Evolutionary conservation across 2,797 vertebrate species (phyloP).

Genomic region (Hephaestus fuliginosus): DNA sequence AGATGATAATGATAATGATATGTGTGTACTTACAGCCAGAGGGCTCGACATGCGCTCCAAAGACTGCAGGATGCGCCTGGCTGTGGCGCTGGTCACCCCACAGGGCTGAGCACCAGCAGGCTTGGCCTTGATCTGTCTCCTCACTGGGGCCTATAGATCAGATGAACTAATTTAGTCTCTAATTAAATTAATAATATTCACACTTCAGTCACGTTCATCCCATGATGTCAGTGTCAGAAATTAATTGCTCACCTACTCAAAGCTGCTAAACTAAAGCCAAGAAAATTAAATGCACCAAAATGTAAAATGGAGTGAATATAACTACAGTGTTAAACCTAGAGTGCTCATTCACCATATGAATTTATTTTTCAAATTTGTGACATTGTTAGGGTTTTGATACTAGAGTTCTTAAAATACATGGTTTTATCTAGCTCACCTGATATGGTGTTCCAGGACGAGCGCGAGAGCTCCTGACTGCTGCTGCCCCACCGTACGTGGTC

Average conservation of each 20-base stretch:
- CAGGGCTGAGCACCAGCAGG: constrained; percentile 90
- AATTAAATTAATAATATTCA: constrained; percentile 20
- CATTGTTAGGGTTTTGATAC: not conserved
- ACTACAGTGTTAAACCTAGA: not conserved
- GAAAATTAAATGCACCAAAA: not conserved
- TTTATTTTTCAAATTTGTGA: not conserved
- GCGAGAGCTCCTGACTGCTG: constrained; percentile 87
- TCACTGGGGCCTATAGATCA: constrained; percentile 89
- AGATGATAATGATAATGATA: not conserved
- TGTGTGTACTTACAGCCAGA: constrained; percentile 88
- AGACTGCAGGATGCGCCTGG: constrained; percentile 94
- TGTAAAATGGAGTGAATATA: not conserved
- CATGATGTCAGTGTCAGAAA: constrained; percentile 2
- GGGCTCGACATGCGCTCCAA: constrained; percentile 99
- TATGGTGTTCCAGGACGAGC: constrained; percentile 88
- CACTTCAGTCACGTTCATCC: not conserved
- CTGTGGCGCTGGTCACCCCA: constrained; percentile 96
- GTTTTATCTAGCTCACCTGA: constrained; percentile 85
- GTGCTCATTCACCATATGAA: not conserved
- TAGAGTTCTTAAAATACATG: not conserved
- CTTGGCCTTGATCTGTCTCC: constrained; percentile 96
- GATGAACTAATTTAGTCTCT: constrained; percentile 33
- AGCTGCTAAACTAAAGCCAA: not conserved
- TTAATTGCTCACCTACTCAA: not conserved
- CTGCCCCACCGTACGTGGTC: constrained; percentile 95